These are phyloP conservation scores for Sander lucioperca DNA, from an alignment of 2,113 vertebrate species.

Conservation along the genomic window DNA sequence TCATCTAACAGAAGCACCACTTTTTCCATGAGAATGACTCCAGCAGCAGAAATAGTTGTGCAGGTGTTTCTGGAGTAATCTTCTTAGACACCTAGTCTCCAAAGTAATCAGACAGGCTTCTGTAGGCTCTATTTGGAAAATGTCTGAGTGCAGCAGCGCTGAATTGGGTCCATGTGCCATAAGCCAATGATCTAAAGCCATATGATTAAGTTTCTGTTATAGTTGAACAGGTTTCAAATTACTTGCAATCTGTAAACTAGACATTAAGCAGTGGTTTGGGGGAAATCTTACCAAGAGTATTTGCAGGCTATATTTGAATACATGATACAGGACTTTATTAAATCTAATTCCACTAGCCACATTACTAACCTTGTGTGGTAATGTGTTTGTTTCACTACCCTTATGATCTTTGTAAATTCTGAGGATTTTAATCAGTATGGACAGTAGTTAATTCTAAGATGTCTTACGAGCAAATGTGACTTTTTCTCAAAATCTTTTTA, in stretches of 20 bases:
- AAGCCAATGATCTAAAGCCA: not conserved
- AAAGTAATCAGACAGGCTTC: slow-evolving; percentile 1
- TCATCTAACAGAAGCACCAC: slow-evolving; percentile 14
- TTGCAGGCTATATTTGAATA: not conserved
- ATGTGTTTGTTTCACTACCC: not conserved
- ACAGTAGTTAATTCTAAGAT: not conserved
- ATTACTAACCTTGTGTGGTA: not conserved
- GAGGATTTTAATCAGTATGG: not conserved
- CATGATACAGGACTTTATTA: not conserved
- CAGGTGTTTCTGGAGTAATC: slow-evolving; percentile 23
- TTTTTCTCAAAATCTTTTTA: not conserved
- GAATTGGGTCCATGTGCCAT: not conserved
- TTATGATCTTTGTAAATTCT: not conserved
- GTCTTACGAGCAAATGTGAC: too few species aligned
- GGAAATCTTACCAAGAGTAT: not conserved
- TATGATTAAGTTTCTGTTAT: not conserved
- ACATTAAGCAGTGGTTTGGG: not conserved
- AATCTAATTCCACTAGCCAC: not conserved
- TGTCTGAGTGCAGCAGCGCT: not conserved
- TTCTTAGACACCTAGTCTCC: slow-evolving; percentile 3
- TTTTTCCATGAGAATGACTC: not conserved
- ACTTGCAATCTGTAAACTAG: not conserved
- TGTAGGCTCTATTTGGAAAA: not conserved
- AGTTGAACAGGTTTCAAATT: not conserved
- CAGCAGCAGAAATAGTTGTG: not conserved